Evolutionary conservation across 2,797 vertebrate species (phyloP), one percentile per base, ranked within the genome.

Genomic region (Alca torda): DNA sequence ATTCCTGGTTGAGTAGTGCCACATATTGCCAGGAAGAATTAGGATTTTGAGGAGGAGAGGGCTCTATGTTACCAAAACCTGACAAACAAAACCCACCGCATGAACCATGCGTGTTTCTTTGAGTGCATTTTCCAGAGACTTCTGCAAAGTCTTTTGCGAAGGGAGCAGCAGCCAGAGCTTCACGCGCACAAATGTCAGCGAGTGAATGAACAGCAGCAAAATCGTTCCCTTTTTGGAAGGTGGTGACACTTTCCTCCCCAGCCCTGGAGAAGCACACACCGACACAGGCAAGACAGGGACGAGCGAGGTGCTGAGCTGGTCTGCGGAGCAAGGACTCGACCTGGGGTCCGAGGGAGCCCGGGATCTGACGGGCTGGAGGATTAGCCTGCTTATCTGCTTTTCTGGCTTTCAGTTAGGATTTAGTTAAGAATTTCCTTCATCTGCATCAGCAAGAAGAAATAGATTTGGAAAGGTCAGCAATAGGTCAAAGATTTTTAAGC

Each of bases 251-350:
- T 83, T 80, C 31, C 33, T 89, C 48, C 68, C 81, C 59, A 73
- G 65, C 43, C 72, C 59, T 4, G 46, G 78, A 85, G 56, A 89
- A 39, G 61, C 30, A 63, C 67, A 54, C 11, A 10, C 8, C 31
- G 16, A 23, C 37, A 43, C 56, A 26, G 84, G 48, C 31, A 59
- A 87, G 92, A 72, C 56, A 68, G 76, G 74, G 78, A 50, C 0
- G 5, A 64, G 25, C 30, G 84, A 97, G 95, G 41, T 96, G 97
- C 97, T 97, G 98, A 98, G 96, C 96, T 96, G 92, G 74, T 90
- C 93, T 90, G 92, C 43, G 6, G 82, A 46, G 70, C 37, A 73
- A 86, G 81, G 78, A 48, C 60, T 95, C 9, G 30, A 56, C 96
- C 97, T 95, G 88, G 51, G 76, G 82, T 39, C 89, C 5, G 15